Evolutionary conservation across 1,140 invertebrate genomes (phyloP), one percentile per base, ranked within the genome.

Genomic region (Metaphire vulgaris): DNA sequence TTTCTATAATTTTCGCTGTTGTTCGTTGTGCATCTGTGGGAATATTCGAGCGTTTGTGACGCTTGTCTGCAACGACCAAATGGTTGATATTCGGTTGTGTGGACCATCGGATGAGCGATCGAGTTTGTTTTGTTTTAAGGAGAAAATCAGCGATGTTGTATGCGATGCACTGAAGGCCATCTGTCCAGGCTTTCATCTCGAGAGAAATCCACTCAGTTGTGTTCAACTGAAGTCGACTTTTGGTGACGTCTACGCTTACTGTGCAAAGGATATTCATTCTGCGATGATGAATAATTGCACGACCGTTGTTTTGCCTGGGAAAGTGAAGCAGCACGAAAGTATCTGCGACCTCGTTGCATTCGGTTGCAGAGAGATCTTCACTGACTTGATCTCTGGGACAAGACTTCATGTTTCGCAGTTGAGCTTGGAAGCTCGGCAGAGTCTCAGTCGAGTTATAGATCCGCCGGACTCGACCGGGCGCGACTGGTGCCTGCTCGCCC

Each of bases 401-500:
- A 56, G 21, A 21, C 41, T 56, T 6, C 41, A 56, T 21, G 21
- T 56, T 56, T 12, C 41, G 41, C 41, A 21, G 6, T 21, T 56
- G 41, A 56, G 6, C 6, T 21, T 56, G 6, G 21, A 56, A 21
- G 41, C 41, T 56, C 41, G 41, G 6, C 41, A 21, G 6, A 56
- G 41, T 56, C 41, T 56, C 41, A 56, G 90, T 74, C 85, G 88
- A 31, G 84, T 92, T 72, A 85, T 95, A 21, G 93, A 95, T 86
- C 91, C 92, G 0, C 89, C 91, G 6, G 92, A 94, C 83, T 88
- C 89, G 1, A 90, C 92, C 82, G 93, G 93, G 12, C 87, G 90
- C 78, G 92, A 94, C 83, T 94, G 92, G 92, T 93, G 92, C 83
- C 87, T 94, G 74, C 83, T 94, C 33, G 92, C 92, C 1, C 89